Evolutionary conservation across 2,113 vertebrate genomes (phyloP).

Genomic region (Cyanoderma ruficeps): DNA sequence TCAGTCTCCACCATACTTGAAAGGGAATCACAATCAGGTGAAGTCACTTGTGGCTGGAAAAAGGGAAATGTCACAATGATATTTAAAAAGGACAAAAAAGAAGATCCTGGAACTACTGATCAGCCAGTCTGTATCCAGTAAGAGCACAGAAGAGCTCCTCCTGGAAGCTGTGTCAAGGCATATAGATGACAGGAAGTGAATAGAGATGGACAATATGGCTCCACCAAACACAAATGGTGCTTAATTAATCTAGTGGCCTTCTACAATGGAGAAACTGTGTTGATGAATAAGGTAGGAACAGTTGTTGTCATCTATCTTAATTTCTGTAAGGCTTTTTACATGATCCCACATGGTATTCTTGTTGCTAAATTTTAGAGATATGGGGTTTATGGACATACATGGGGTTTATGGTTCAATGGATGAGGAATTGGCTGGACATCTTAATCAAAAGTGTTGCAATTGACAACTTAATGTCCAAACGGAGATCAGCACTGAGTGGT

Average conservation of each 20-base stretch:
- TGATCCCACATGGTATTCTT: not conserved
- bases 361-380: not conserved
- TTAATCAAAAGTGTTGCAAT: not conserved
- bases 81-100: not conserved
- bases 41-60: not conserved
- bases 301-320: not conserved
- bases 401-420: not conserved
- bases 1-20: not conserved
- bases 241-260: not conserved
- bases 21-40: not conserved
- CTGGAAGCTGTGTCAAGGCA: not conserved
- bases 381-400: not conserved
- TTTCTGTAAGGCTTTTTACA: not conserved
- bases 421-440: not conserved
- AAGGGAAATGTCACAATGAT: not conserved
- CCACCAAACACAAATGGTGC: not conserved
- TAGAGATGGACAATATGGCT: not conserved
- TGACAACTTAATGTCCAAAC: rapidly evolving
- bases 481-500: not conserved
- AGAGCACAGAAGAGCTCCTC: not conserved
- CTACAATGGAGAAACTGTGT: not conserved
- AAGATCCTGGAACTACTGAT: not conserved
- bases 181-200: not conserved
- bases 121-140: not conserved
- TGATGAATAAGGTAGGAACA: not conserved